A percentile compares a stretch with the other conserved stretches of the same genome.
phyloP scores from a whole-genome alignment of 2,888 invertebrate species.

The Cistogaster globosa region DNA sequence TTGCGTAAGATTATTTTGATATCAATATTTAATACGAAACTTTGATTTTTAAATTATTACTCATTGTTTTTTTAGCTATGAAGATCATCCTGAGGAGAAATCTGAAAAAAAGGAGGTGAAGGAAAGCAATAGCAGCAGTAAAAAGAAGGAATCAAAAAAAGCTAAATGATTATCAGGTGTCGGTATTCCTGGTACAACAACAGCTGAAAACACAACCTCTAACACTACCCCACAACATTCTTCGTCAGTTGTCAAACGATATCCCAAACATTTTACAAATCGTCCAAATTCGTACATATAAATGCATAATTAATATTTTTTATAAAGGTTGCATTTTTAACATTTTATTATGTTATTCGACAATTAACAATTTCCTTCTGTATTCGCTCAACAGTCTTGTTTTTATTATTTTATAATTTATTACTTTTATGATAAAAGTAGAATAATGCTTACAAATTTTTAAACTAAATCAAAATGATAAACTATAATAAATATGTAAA shows the following conservation, averaged over 20 bases:
- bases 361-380: neutral
- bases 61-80: conserved; percentile 85
- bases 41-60: neutral
- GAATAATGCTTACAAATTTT: conserved; percentile 35
- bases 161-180: conserved; percentile 77
- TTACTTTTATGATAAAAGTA: conserved; percentile 45
- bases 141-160: conserved; percentile 82
- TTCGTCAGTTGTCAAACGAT: conserved; percentile 66
- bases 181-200: conserved; percentile 17
- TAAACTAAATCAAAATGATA: conserved; percentile 20
- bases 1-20: conserved; percentile 88
- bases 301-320: conserved; percentile 20
- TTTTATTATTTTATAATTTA: conserved; percentile 33
- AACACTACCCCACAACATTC: conserved; percentile 52
- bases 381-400: conserved; percentile 34
- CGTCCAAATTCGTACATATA: conserved; percentile 71
- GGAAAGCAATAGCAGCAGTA: conserved; percentile 77
- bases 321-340: conserved; percentile 15
- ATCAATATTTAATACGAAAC: neutral
- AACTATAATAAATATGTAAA: conserved; percentile 52
- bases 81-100: conserved; percentile 86
- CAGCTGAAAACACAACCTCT: conserved; percentile 44
- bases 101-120: conserved; percentile 82
- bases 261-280: conserved; percentile 69
- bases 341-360: conserved; percentile 5